Evolutionary conservation across 2,888 invertebrate species (phyloP).

Genomic region (Campoplex nolae): DNA sequence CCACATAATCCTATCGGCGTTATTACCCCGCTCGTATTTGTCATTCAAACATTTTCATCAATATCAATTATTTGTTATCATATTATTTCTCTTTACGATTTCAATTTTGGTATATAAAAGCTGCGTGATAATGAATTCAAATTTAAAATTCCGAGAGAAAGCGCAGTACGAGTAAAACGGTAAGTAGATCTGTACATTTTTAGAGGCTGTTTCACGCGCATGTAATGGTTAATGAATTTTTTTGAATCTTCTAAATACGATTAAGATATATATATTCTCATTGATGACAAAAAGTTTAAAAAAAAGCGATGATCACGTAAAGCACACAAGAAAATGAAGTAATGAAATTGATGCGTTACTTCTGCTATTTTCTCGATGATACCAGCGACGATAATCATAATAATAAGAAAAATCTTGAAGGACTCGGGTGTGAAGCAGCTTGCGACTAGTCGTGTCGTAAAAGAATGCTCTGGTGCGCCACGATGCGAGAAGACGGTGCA

Average conservation of each 20-base stretch:
- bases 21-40: constrained; percentile 17
- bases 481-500: background rate
- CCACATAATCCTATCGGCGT: constrained; percentile 39
- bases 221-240: background rate
- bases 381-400: background rate
- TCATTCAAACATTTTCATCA: constrained; percentile 24
- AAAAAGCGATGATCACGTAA: background rate
- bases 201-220: background rate
- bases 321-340: background rate
- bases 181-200: background rate
- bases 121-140: background rate
- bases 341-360: background rate
- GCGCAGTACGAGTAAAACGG: background rate
- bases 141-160: background rate
- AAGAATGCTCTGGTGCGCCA: background rate
- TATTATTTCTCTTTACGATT: background rate
- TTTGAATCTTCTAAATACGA: background rate
- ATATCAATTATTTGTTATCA: constrained; percentile 8
- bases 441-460: constrained; percentile 8
- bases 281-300: background rate
- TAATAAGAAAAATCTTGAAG: constrained; percentile 4
- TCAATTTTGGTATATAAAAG: background rate
- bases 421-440: constrained; percentile 18
- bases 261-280: background rate
- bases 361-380: constrained; percentile 4